Conservation (phyloP, 2,113 vertebrate species). For the Fukomys damarensis region DNA sequence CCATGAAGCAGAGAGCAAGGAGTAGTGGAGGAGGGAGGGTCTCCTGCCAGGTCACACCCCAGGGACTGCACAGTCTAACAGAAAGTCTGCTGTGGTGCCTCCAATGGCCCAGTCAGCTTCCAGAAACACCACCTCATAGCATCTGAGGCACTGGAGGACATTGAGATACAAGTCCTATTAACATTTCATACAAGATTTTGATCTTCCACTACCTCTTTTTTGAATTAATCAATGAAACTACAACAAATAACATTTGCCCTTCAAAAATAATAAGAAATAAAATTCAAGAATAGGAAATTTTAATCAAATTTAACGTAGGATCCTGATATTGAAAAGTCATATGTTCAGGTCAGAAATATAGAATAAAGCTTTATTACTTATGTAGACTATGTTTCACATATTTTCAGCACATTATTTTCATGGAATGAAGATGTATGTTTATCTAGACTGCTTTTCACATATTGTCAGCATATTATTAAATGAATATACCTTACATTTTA, state of each 20-base stretch:
- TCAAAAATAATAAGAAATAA: neutral
- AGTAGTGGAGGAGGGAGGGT: neutral
- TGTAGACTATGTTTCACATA: neutral
- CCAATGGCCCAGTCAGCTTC: neutral
- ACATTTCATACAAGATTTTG: neutral
- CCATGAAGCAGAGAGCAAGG: neutral
- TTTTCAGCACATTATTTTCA: neutral
- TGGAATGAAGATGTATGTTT: neutral
- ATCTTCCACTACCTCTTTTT: neutral
- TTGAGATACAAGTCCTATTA: neutral
- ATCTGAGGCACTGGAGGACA: neutral
- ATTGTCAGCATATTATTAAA: neutral
- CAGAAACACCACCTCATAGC: neutral
- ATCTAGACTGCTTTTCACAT: neutral
- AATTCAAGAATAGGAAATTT: neutral
- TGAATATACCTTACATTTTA: conserved; percentile 24
- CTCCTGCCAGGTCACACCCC: neutral
- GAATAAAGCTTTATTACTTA: neutral
- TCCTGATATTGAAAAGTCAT: neutral
- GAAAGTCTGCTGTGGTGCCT: neutral
- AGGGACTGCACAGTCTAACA: neutral
- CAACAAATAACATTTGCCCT: neutral
- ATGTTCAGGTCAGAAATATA: neutral
- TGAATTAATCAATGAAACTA: neutral
- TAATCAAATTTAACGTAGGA: neutral